Evolutionary conservation across 2,113 vertebrate species (phyloP).

Genomic region (Trichechus manatus): DNA sequence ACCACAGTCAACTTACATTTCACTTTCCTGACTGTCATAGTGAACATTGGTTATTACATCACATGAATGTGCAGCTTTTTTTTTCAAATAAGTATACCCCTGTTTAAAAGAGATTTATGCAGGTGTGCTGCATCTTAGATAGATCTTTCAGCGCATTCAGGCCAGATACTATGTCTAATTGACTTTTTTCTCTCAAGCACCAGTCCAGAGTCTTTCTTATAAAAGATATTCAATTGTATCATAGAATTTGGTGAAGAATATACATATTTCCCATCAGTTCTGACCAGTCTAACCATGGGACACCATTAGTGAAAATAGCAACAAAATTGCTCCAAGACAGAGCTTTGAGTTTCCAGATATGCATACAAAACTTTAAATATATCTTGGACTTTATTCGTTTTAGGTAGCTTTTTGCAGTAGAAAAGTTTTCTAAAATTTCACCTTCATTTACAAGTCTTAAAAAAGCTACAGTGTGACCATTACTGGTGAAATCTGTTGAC

Average conservation of each 20-base stretch:
- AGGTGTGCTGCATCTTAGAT: not conserved
- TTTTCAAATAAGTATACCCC: not conserved
- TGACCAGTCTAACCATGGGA: not conserved
- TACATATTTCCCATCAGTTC: not conserved
- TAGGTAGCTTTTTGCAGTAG: not conserved
- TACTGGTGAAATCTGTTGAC: slow-evolving; percentile 24
- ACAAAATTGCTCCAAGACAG: not conserved
- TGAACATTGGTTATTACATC: not conserved
- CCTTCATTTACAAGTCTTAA: not conserved
- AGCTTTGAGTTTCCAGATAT: not conserved
- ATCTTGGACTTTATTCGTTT: not conserved
- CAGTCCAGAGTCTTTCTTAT: not conserved
- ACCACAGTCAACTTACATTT: not conserved
- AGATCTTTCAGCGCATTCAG: not conserved
- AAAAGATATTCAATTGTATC: not conserved
- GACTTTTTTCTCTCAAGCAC: not conserved
- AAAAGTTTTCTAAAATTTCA: not conserved
- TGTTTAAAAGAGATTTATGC: not conserved
- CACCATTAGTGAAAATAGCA: not conserved
- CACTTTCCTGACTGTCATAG: not conserved
- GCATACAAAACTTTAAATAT: not conserved
- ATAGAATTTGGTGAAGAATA: not conserved
- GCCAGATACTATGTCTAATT: not conserved
- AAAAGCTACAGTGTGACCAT: not conserved
- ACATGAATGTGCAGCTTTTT: not conserved